Percentiles rank a stretch among this genome's conserved stretches.
Evolutionary conservation across 2,113 vertebrate genomes (phyloP).

Genomic region (Cyprinus carpio): DNA sequence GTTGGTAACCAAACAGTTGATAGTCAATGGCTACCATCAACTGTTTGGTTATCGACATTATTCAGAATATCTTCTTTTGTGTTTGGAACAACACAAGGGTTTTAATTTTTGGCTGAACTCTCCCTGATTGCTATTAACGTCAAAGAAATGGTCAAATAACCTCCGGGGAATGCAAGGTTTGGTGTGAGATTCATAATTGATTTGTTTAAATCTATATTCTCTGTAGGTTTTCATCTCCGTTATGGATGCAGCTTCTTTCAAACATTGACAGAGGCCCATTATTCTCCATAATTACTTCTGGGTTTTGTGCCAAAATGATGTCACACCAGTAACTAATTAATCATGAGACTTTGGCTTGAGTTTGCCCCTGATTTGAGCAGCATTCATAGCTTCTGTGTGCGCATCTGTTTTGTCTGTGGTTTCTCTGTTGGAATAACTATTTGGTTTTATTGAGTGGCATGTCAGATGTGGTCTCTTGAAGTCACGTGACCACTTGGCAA

Average conservation of each 20-base stretch:
- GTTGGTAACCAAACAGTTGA: too few relatives aligned
- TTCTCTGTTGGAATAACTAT: neutral
- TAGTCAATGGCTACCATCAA: too few relatives aligned
- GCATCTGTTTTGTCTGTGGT: neutral
- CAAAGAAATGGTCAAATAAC: neutral
- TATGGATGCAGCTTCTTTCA: neutral
- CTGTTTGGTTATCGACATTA: too few relatives aligned
- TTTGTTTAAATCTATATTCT: neutral
- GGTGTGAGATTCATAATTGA: neutral
- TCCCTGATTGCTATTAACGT: neutral
- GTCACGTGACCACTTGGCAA: slow-evolving; percentile 8
- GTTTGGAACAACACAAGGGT: neutral
- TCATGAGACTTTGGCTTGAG: neutral
- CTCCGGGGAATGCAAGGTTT: neutral
- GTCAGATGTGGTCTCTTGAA: neutral
- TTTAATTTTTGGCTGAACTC: neutral
- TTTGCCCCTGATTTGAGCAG: neutral
- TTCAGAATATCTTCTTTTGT: too few relatives aligned
- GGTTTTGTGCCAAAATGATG: neutral
- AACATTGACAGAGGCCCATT: neutral
- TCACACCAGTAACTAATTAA: neutral
- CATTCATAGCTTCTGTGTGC: neutral
- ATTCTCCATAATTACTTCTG: neutral
- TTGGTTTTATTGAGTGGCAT: neutral
- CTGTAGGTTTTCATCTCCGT: neutral